phyloP scores from a whole-genome alignment of 2,113 vertebrate genomes.

The Malurus cyaneus region DNA sequence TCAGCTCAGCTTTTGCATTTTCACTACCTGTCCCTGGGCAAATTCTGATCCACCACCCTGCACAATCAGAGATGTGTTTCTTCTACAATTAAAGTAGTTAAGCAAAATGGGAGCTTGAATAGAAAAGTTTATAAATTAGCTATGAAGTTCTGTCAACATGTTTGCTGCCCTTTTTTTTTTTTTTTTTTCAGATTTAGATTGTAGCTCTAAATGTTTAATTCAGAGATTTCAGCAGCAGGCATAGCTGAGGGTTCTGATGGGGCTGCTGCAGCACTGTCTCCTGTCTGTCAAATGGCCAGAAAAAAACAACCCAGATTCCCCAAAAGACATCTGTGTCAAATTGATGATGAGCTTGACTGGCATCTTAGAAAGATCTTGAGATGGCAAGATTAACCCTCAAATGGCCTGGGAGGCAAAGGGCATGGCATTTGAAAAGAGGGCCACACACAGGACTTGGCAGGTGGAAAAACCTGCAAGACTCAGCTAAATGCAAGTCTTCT shows the following conservation, averaged over 20 bases:
- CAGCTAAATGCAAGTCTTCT: not conserved
- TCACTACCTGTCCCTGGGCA: constrained; percentile 49
- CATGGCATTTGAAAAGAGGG: constrained; percentile 31
- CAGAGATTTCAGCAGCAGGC: not conserved
- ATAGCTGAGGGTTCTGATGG: not conserved
- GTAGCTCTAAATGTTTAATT: constrained; percentile 77
- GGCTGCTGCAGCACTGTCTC: not conserved
- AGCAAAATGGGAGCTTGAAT: constrained; percentile 45
- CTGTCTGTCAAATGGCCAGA: constrained; percentile 69
- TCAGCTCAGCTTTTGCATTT: constrained; percentile 62
- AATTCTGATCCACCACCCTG: constrained; percentile 16
- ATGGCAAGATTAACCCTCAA: constrained; percentile 70
- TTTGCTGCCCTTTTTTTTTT: constrained; percentile 40
- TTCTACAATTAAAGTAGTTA: constrained; percentile 69
- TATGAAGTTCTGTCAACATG: constrained; percentile 71
- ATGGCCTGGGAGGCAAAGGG: constrained; percentile 34
- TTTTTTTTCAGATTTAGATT: constrained; percentile 68
- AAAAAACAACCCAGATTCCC: constrained; percentile 72
- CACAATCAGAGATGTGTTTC: constrained; percentile 5
- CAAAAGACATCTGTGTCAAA: constrained; percentile 73
- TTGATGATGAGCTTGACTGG: constrained; percentile 74
- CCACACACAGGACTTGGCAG: not conserved
- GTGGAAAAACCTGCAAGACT: not conserved
- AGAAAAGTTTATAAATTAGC: constrained; percentile 75
- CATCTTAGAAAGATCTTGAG: constrained; percentile 62